Evolutionary conservation across 2,888 invertebrate species (phyloP).

Genomic region (Halictus ligatus): DNA sequence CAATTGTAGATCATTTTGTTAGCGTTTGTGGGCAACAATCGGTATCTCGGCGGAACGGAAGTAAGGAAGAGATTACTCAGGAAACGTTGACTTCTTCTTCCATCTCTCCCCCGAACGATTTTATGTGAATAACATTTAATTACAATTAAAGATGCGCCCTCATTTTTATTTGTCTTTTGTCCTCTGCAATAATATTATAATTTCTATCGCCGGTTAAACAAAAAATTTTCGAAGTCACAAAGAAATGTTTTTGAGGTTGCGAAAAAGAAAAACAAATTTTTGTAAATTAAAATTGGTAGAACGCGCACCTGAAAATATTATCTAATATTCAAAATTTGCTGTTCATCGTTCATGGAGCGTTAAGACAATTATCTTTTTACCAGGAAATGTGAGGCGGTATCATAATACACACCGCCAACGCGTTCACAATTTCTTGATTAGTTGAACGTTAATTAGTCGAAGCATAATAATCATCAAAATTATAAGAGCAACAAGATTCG

Average conservation of each 20-base stretch:
- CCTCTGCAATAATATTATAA: neutral
- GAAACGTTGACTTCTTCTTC: conserved; percentile 51
- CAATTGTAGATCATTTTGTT: conserved; percentile 22
- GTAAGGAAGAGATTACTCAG: conserved; percentile 46
- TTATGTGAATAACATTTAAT: neutral
- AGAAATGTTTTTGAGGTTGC: no score
- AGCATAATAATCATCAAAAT: neutral
- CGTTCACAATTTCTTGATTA: conserved; percentile 30
- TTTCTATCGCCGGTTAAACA: neutral
- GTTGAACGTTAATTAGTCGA: neutral
- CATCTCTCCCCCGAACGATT: neutral
- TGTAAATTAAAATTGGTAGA: neutral
- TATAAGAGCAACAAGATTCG: neutral
- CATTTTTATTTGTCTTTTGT: neutral
- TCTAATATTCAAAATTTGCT: neutral
- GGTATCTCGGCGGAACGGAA: conserved; percentile 55
- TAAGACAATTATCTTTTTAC: conserved; percentile 75
- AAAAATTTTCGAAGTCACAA: neutral
- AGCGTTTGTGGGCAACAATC: conserved; percentile 25
- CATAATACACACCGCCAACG: conserved; percentile 27
- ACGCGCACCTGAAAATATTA: neutral
- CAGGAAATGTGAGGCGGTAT: conserved; percentile 78
- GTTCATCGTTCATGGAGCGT: conserved; percentile 9
- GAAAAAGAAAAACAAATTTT: neutral
- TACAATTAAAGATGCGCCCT: neutral